Evolutionary conservation across 2,888 invertebrate species (phyloP), one percentile per base, ranked within the genome.

Genomic region (Blera fallax): DNA sequence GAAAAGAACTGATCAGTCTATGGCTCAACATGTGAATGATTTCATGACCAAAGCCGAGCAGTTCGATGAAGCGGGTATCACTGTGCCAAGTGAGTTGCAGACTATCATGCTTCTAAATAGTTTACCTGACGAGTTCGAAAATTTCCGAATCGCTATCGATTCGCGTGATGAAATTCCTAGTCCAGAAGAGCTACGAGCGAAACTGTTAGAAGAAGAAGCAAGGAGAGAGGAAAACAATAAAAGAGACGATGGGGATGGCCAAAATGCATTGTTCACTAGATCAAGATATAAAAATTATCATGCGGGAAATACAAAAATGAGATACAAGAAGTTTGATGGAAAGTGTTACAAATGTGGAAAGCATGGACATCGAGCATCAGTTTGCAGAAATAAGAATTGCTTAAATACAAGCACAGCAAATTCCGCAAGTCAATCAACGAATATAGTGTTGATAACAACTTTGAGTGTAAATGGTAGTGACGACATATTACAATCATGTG

Each of bases 31-130:
- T 29, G 24, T 64, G 0, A 54, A 43, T 11, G 50, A 64, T 16
- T 83, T 78, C 24, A 60, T 72, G 34, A 32, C 34, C 8, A 52
- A 29, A n/a, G 73, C 45, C 1, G 67, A 78, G 18, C 60, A 40
- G 11, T 21, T 83, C 32, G 45, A 52, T 21, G 73, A 72, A 45
- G 60, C 52, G 6, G 73, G 83, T 32, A 54, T 83, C 10, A 16
- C 11, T 6, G 34, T 84, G 2, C 78, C 73, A n/a, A 48, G 29
- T 8, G 73, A 74, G 54, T 29, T 78, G 21, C 29, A 78, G 16
- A 37, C 52, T 1, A 62, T 84, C 2, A 73, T 84, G 83, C 54
- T 84, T 3, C 8, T 83, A 29, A 78, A 78, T 32, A 16, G 67
- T 0, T 56, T 84, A 10, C 65, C 78, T 1, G 64, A 56, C 1